These are phyloP conservation scores for Machimus atricapillus DNA, from an alignment of 2,888 invertebrate species.

Conservation along the genomic window DNA sequence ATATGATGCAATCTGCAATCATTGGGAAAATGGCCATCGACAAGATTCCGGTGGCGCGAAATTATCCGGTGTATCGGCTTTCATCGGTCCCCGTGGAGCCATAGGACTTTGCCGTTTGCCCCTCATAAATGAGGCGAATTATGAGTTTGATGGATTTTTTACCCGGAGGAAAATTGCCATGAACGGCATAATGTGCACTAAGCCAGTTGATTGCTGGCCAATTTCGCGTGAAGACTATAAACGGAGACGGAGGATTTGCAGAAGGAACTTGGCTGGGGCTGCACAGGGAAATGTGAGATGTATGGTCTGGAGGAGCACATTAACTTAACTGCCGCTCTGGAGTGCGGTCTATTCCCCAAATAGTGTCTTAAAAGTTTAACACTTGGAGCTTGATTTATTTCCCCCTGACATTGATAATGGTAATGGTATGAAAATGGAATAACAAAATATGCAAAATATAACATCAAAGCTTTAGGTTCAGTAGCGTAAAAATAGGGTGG, in stretches of 20 bases:
- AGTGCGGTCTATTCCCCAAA: background rate
- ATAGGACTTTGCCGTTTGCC: background rate
- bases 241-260: background rate
- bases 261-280: background rate
- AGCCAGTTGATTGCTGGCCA: background rate
- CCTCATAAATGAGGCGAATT: conserved; percentile 11
- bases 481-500: no score
- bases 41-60: conserved; percentile 20
- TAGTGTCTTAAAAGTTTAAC: background rate
- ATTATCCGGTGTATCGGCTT: conserved; percentile 11
- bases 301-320: background rate
- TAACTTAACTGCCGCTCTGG: background rate
- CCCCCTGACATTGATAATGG: no score
- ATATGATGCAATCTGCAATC: conserved; percentile 25
- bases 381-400: background rate
- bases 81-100: background rate
- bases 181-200: background rate
- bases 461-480: no score
- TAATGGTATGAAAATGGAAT: no score
- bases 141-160: background rate
- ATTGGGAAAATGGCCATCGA: background rate
- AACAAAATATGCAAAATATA: no score
- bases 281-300: background rate
- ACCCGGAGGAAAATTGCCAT: conserved; percentile 7
- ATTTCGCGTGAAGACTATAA: background rate